Evolutionary conservation across 2,888 invertebrate genomes (phyloP).

Genomic region (Galeruca laticollis): DNA sequence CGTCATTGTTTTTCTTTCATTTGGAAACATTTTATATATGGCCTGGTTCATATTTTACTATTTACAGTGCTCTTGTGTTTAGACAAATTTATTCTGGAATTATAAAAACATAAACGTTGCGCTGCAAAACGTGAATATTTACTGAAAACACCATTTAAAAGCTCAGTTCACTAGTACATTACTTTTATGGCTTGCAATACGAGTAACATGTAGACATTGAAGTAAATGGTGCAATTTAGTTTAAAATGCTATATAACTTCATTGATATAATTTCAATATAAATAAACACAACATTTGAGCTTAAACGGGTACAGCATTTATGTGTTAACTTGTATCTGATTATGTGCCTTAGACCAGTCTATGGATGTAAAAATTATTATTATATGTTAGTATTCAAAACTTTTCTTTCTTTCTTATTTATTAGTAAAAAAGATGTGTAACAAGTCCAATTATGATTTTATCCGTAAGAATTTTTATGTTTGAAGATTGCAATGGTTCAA

Average conservation of each 20-base stretch:
- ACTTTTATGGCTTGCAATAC: constrained; percentile 21
- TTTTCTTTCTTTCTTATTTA: too few relatives aligned
- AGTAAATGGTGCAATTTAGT: constrained; percentile 33
- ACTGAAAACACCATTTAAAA: background rate
- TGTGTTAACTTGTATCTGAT: background rate
- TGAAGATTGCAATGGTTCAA: too few relatives aligned
- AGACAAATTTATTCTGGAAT: background rate
- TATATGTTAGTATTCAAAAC: too few relatives aligned
- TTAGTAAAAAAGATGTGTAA: too few relatives aligned
- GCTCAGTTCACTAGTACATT: background rate
- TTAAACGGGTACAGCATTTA: constrained; percentile 42
- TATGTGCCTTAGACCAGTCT: constrained; percentile 3
- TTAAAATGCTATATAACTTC: constrained; percentile 57
- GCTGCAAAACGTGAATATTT: background rate
- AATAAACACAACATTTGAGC: constrained; percentile 59
- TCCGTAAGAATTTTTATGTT: too few relatives aligned
- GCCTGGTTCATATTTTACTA: background rate
- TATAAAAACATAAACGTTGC: background rate
- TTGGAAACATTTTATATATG: too few relatives aligned
- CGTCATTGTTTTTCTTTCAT: constrained; percentile 5
- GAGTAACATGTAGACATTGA: constrained; percentile 23
- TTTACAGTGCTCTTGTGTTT: background rate
- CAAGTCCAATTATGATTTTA: too few relatives aligned
- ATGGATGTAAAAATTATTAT: background rate
- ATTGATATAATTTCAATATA: constrained; percentile 60